Conservation (phyloP, 2,888 invertebrate genomes). For the Brachypalpus laphriformis region DNA sequence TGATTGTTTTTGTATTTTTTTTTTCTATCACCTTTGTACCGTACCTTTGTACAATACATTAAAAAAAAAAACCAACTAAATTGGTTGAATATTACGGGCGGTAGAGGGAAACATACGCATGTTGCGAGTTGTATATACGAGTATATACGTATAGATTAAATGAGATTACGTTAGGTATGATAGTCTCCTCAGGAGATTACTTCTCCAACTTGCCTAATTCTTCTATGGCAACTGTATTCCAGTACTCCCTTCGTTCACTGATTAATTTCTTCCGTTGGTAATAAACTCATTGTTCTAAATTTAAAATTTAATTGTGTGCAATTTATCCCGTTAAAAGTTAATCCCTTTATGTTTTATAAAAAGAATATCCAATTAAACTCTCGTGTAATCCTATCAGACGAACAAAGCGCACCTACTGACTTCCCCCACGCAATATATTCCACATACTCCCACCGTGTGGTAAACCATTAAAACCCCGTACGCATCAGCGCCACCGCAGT, state of each 20-base stretch:
- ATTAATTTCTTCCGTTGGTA: neutral
- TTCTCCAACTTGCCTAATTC: too few species aligned
- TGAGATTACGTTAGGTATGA: too few species aligned
- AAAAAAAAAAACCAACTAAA: too few species aligned
- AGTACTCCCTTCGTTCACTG: neutral
- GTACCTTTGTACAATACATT: too few species aligned
- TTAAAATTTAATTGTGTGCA: neutral
- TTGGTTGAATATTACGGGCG: too few species aligned
- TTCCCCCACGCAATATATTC: neutral
- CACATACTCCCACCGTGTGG: neutral
- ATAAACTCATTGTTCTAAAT: neutral
- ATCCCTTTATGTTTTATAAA: neutral
- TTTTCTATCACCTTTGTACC: too few species aligned
- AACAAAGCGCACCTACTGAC: neutral
- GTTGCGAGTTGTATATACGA: too few species aligned
- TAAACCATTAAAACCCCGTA: neutral
- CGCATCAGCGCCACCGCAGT: constrained; percentile 11
- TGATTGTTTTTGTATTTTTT: too few species aligned
- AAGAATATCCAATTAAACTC: neutral
- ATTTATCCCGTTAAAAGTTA: neutral
- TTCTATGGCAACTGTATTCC: too few species aligned
- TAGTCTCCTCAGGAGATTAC: too few species aligned
- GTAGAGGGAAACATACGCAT: too few species aligned
- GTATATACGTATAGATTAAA: too few species aligned
- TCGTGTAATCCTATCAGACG: constrained; percentile 8